These are phyloP conservation scores for Lerista edwardsae DNA, from an alignment of 2,797 vertebrate species.

Conservation along the genomic window DNA sequence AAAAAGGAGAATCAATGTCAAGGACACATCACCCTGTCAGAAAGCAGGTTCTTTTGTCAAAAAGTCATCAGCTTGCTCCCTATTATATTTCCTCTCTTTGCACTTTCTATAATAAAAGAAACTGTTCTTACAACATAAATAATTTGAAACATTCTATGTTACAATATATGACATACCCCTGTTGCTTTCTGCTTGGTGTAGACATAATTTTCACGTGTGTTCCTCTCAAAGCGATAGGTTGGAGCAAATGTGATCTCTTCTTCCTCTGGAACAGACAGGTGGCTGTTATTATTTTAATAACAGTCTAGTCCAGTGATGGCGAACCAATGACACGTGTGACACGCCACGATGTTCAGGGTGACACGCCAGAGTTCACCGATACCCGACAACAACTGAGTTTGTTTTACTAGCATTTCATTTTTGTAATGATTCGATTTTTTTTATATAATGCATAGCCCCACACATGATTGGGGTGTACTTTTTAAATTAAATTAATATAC, in stretches of 20 bases:
- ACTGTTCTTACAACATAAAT: slow-evolving; percentile 1
- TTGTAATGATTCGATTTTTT: too few species aligned
- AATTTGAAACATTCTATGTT: slow-evolving; percentile 3
- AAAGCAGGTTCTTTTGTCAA: slow-evolving; percentile 33
- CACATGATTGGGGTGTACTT: too few species aligned
- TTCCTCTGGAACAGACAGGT: slow-evolving; percentile 83
- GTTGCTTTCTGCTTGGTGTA: slow-evolving; percentile 98
- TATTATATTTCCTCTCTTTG: neutral
- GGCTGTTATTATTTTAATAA: too few species aligned
- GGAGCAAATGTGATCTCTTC: slow-evolving; percentile 97
- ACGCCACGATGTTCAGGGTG: too few species aligned
- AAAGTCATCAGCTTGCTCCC: slow-evolving; percentile 7
- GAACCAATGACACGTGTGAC: too few species aligned
- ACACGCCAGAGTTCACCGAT: too few species aligned
- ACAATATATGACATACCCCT: slow-evolving; percentile 82
- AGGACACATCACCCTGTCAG: slow-evolving; percentile 23
- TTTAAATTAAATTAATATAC: too few species aligned
- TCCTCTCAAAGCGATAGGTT: slow-evolving; percentile 95
- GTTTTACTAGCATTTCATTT: too few species aligned
- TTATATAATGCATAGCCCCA: too few species aligned
- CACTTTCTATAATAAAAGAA: neutral
- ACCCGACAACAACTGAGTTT: too few species aligned
- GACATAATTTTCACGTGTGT: slow-evolving; percentile 90
- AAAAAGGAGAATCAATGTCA: slow-evolving; percentile 58
- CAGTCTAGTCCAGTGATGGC: too few species aligned